Evolutionary conservation across 1,140 invertebrate genomes (phyloP), one percentile per base, ranked within the genome.

Genomic region (Pseudomyrmex pallidus): DNA sequence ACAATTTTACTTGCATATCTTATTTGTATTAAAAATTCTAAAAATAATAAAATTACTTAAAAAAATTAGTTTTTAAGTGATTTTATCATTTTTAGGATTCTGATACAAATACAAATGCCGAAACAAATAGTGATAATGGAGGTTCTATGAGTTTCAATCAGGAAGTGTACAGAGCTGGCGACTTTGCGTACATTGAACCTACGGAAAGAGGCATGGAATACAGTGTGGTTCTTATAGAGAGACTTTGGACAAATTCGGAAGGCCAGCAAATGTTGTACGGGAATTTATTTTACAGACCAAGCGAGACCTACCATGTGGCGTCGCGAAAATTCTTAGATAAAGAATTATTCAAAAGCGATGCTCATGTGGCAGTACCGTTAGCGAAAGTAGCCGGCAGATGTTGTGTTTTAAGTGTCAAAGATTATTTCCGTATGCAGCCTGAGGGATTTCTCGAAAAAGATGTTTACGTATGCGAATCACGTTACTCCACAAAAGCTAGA

Each of bases 401-500:
- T 93, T 98, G 97, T 92, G 98, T 99, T 15, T 96, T 99, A 95
- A 98, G 97, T 91, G 97, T 99, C 1, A 98, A 98, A 90, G 98
- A 99, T 91, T 99, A 99, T 94, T 98, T 99, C 90, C 97, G 98
- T 90, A 96, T 96, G 91, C 96, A 96, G 85, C 98, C 98, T 0
- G 97, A 98, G 95, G 97, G 96, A 15, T 98, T 98, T 92, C 95
- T 96, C 1, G 98, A 99, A 80, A 98, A 98, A 92, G 99, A 99
- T 94, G 97, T 99, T 0, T 99, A 98, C 92, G 98, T 99, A 0
- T 99, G 99, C 92, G 99, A 99, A 94, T 99, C 98, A 15, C 95
- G 98, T 12, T 99, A 99, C 93, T 98, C 97, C 83, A 96, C 97
- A 0, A 97, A 96, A 90, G 96, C 96, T 22, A 96, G 98, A 85